Evolutionary conservation across 2,797 vertebrate genomes (phyloP).

Genomic region (Salarias fasciatus): DNA sequence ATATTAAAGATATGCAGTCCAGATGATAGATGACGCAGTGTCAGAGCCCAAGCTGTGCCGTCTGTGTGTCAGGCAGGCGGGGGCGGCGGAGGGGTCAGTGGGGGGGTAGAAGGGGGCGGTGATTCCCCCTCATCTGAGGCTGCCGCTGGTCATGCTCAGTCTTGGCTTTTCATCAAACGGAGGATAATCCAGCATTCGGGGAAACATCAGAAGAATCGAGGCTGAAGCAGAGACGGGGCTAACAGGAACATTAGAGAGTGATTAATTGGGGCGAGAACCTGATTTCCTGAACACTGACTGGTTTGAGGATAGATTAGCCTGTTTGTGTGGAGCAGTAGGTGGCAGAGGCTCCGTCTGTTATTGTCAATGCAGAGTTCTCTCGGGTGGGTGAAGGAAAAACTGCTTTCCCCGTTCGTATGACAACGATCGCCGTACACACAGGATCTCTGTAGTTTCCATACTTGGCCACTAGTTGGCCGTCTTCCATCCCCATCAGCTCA

Average conservation of each 20-base stretch:
- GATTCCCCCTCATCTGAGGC: slow-evolving; percentile 31
- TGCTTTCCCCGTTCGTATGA: too few relatives aligned
- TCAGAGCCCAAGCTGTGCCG: slow-evolving; percentile 10
- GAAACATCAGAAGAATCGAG: slow-evolving; percentile 54
- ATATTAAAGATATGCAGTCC: slow-evolving; percentile 35
- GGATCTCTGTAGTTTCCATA: too few relatives aligned
- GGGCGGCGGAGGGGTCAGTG: slow-evolving; percentile 5
- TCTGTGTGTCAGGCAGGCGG: background rate
- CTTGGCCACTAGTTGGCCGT: too few relatives aligned
- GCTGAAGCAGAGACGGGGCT: slow-evolving; percentile 40
- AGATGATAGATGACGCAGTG: slow-evolving; percentile 23
- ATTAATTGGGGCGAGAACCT: slow-evolving; percentile 57
- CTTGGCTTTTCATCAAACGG: slow-evolving; percentile 64
- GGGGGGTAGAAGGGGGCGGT: slow-evolving; percentile 7
- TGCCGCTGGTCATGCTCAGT: slow-evolving; percentile 44
- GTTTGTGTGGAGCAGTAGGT: slow-evolving; percentile 35
- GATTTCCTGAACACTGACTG: slow-evolving; percentile 59
- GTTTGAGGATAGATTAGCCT: slow-evolving; percentile 58
- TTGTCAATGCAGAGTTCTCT: too few relatives aligned
- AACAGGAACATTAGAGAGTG: slow-evolving; percentile 47
- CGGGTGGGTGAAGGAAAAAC: too few relatives aligned
- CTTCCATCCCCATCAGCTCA: too few relatives aligned
- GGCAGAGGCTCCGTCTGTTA: background rate
- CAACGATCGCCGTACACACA: too few relatives aligned
- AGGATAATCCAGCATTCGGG: slow-evolving; percentile 67